Evolutionary conservation across 1,140 invertebrate genomes (phyloP), one percentile per base, ranked within the genome.

Genomic region (Ruditapes philippinarum): DNA sequence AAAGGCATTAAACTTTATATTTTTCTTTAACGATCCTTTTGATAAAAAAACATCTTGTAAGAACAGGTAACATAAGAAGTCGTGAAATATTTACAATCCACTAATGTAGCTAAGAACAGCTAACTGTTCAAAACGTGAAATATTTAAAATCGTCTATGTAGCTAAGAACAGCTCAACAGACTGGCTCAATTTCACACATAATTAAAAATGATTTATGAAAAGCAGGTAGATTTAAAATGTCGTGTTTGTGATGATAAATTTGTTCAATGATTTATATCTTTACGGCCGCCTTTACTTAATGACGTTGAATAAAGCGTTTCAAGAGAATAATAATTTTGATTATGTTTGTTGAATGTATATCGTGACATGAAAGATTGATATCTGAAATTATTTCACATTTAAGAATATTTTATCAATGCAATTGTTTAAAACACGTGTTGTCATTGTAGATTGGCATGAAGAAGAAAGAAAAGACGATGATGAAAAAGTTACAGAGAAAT

Each of bases 141-240:
- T 70, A 70, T 28, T 70, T 70, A 45, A 4, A 31, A 54, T 5
- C 31, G 7, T 22, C 5, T 25, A 1, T 1, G 74, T 78, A 51
- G 36, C 74, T 31, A 45, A 36, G 74, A 11, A 54, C 12, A 28
- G 0, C 42, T 0, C 14, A 5, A 28, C 45, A 54, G 74, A 51
- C 74, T 54, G 25, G 42, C 42, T 83, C 60, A 73, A 62, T 83
- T 70, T 83, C 60, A 49, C 81, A 70, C 81, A 73, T 83, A 83
- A 83, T 68, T 83, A 65, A 83, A 83, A 73, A 25, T 65, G 62
- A 83, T 83, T 70, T 83, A 70, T 70, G 81, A 51, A 65, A 62
- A 65, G 57, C 65, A 31, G 11, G 17, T 19, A 70, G 81, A 65
- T 51, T 83, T 65, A 70, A 65, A 33, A 65, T 68, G 81, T 83